A percentile compares a stretch with the other conserved stretches of the same genome.
phyloP scores from a whole-genome alignment of 2,113 vertebrate genomes.

The Brachyhypopomus gauderio region DNA sequence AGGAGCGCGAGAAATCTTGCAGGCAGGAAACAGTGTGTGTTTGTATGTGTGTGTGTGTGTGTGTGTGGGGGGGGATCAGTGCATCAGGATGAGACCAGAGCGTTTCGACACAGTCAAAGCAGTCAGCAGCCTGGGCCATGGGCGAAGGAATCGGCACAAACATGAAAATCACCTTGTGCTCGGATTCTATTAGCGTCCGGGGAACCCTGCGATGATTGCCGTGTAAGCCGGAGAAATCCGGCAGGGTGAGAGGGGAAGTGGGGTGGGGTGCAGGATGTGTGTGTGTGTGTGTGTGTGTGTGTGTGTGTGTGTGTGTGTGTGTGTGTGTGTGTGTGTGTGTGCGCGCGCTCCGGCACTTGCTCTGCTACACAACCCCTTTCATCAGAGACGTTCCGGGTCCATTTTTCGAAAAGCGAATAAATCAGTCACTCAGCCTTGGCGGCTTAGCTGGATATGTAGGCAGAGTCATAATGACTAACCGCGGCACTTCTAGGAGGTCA shows the following conservation, averaged over 20 bases:
- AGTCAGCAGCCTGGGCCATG: constrained; percentile 72
- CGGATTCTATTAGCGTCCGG: constrained; percentile 77
- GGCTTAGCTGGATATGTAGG: constrained; percentile 67
- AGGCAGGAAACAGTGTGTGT: constrained; percentile 31
- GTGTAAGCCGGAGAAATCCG: constrained; percentile 75
- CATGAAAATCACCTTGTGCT: constrained; percentile 79
- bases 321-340: constrained; percentile 61
- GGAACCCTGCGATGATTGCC: constrained; percentile 63
- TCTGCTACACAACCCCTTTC: constrained; percentile 71
- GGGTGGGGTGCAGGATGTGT: constrained; percentile 37
- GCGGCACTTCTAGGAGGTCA: constrained; percentile 61
- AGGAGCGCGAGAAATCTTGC: constrained; percentile 49
- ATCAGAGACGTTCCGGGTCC: constrained; percentile 71
- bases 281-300: constrained; percentile 65
- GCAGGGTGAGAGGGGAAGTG: not conserved
- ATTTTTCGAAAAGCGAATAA: constrained; percentile 75
- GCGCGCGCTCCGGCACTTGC: not conserved
- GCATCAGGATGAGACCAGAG: constrained; percentile 77
- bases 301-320: constrained; percentile 61
- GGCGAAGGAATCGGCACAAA: constrained; percentile 78
- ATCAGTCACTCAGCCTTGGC: constrained; percentile 72
- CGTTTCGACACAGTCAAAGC: constrained; percentile 76
- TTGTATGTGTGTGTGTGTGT: constrained; percentile 19
- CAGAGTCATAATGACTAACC: constrained; percentile 69
- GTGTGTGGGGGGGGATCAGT: constrained; percentile 65